Evolutionary conservation across 2,113 vertebrate genomes (phyloP).

Genomic region (Gyps fulvus): DNA sequence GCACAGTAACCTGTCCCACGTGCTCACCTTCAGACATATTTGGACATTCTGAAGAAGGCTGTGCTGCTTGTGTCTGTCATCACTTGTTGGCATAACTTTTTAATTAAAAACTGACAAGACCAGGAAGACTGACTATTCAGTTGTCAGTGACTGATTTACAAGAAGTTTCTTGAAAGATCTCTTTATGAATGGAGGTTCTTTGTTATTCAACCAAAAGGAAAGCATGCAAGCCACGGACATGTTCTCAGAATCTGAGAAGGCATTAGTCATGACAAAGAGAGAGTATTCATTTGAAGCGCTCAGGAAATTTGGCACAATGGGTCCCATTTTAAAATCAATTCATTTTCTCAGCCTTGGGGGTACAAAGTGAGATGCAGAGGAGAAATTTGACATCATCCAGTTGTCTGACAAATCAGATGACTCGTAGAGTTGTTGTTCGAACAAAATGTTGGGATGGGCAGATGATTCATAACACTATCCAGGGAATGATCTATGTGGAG

Average conservation of each 20-base stretch:
- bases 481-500: neutral
- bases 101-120: constrained; percentile 53
- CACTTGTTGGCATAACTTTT: neutral
- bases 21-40: neutral
- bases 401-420: constrained; percentile 31
- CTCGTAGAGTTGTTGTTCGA: neutral
- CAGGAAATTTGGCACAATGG: neutral
- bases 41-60: neutral
- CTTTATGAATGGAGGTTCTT: neutral
- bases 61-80: neutral
- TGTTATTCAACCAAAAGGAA: neutral
- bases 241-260: neutral
- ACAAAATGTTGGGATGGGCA: neutral
- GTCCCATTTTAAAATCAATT: constrained; percentile 14
- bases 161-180: constrained; percentile 9
- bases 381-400: constrained; percentile 22
- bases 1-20: neutral
- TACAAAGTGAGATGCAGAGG: neutral
- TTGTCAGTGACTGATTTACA: constrained; percentile 34
- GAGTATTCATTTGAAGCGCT: constrained; percentile 8
- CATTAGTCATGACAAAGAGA: neutral
- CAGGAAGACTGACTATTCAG: neutral
- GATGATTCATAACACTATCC: constrained; percentile 11
- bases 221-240: neutral
- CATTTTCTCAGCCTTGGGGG: constrained; percentile 1